These are phyloP conservation scores for Menura novaehollandiae DNA, from an alignment of 2,113 vertebrate species.

Conservation along the genomic window DNA sequence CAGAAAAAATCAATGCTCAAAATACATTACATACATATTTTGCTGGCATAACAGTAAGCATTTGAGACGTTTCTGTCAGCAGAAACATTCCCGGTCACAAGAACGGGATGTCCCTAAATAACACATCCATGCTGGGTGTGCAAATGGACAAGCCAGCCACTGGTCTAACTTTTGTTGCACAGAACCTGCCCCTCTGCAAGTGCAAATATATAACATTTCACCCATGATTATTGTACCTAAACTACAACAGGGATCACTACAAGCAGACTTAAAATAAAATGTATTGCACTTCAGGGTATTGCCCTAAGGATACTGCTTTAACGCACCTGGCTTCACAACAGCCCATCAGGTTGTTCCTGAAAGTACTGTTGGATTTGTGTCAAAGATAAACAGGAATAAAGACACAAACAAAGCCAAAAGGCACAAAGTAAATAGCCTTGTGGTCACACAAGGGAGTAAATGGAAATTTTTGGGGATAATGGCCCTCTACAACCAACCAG, in stretches of 20 bases:
- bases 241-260: not conserved
- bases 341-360: not conserved
- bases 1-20: not conserved
- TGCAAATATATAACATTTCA: not conserved
- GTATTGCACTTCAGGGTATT: not conserved
- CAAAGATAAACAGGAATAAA: not conserved
- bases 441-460: not conserved
- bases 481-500: not conserved
- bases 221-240: not conserved
- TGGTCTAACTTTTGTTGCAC: not conserved
- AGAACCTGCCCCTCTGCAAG: not conserved
- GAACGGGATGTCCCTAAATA: not conserved
- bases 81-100: not conserved
- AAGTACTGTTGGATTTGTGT: not conserved
- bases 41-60: accelerated
- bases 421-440: not conserved
- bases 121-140: not conserved
- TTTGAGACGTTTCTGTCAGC: not conserved
- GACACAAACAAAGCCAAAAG: not conserved
- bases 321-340: not conserved
- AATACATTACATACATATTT: not conserved
- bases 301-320: not conserved
- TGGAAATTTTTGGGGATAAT: not conserved
- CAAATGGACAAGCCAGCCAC: not conserved
- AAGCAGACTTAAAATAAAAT: not conserved